phyloP scores from a whole-genome alignment of 2,113 vertebrate species.

The Ibidorhyncha struthersii region DNA sequence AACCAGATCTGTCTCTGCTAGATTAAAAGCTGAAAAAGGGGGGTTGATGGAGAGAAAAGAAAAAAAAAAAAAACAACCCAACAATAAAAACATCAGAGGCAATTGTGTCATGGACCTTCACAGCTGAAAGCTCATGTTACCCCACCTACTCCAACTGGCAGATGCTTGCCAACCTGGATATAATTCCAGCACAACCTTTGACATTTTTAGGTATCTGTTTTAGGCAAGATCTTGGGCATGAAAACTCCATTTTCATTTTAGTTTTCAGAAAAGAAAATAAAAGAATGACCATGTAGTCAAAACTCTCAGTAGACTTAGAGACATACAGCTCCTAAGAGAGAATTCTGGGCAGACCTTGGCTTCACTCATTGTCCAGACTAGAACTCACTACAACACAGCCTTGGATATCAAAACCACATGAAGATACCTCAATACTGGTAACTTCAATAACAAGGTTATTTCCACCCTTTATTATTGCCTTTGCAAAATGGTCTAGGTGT shows the following conservation, averaged over 20 bases:
- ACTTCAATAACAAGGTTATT: neutral
- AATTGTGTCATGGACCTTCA: neutral
- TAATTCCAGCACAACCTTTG: neutral
- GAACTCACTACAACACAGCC: neutral
- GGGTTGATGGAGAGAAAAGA: neutral
- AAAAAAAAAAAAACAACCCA: no score
- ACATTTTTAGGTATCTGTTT: neutral
- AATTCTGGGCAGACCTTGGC: neutral
- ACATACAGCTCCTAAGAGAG: neutral
- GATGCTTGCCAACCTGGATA: neutral
- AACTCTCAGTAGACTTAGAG: neutral
- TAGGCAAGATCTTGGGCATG: neutral
- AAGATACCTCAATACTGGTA: neutral
- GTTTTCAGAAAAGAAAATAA: neutral
- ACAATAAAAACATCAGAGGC: neutral
- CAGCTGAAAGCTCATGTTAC: neutral
- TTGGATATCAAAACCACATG: neutral
- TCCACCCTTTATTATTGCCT: neutral
- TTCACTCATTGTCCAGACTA: neutral
- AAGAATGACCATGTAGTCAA: neutral
- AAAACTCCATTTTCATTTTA: neutral
- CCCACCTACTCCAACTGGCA: neutral
- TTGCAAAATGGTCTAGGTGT: neutral
- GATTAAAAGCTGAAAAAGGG: neutral
- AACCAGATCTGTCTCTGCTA: neutral